Evolutionary conservation across 35 echinoderm and acorn worm species (phyloP).

Genomic region (Ophiothrix spiculata): DNA sequence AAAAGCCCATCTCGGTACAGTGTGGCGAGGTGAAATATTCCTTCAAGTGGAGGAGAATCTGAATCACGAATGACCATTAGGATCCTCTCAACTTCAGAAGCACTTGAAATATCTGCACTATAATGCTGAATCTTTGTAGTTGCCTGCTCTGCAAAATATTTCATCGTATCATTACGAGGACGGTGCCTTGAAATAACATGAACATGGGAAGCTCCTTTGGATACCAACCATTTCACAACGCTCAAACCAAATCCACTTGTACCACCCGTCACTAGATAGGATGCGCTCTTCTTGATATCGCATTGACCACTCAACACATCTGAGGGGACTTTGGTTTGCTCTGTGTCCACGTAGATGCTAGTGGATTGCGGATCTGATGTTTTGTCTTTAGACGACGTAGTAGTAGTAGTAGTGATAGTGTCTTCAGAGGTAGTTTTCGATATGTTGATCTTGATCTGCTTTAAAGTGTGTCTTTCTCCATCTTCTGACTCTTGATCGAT

Average conservation of each 20-base stretch:
- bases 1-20: slow-evolving; percentile 38
- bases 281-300: not conserved
- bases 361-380: too few species aligned
- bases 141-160: not conserved
- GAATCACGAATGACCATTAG: slow-evolving; percentile 1
- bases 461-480: too few species aligned
- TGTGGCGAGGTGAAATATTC: slow-evolving; percentile 66
- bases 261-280: slow-evolving; percentile 70
- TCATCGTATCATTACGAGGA: not conserved
- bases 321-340: not conserved
- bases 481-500: too few species aligned
- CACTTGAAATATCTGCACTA: slow-evolving; percentile 17
- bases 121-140: slow-evolving; percentile 20
- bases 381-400: too few species aligned
- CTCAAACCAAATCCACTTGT: slow-evolving; percentile 61
- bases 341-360: not conserved
- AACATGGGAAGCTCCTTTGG: slow-evolving; percentile 33
- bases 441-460: too few species aligned
- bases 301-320: not conserved
- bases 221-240: slow-evolving; percentile 45
- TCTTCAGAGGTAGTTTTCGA: too few species aligned
- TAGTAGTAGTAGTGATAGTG: too few species aligned
- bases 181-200: slow-evolving; percentile 26
- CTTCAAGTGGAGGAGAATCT: slow-evolving; percentile 3
- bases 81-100: not conserved